These are phyloP conservation scores for Peromyscus nudipes DNA, from an alignment of 2,797 vertebrate species.

Conservation along the genomic window DNA sequence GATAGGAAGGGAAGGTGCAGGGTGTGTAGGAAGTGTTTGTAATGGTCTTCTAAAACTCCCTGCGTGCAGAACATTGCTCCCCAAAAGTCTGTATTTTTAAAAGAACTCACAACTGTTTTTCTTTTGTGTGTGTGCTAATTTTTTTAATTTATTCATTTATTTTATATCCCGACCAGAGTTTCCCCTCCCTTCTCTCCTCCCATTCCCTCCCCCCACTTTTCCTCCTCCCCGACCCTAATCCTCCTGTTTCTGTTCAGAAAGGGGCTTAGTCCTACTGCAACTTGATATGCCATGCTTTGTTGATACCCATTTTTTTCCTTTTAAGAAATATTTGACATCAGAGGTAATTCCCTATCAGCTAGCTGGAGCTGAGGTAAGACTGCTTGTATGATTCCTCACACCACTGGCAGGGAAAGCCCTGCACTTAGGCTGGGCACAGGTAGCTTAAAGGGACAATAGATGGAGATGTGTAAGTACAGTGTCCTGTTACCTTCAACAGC, in stretches of 20 bases:
- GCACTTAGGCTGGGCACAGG: constrained; percentile 82
- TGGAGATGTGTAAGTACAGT: constrained; percentile 92
- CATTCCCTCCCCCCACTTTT: too few species aligned
- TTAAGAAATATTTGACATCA: constrained; percentile 78
- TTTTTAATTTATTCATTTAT: neutral
- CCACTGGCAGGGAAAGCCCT: constrained; percentile 85
- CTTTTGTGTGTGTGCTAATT: neutral
- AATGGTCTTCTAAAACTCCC: neutral
- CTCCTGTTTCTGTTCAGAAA: neutral
- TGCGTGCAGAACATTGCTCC: constrained; percentile 24
- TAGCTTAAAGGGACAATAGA: constrained; percentile 85
- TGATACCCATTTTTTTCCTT: neutral
- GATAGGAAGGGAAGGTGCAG: neutral
- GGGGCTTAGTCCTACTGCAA: neutral
- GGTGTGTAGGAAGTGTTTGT: neutral
- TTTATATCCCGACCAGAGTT: neutral
- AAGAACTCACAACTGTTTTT: constrained; percentile 60
- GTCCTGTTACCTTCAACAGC: constrained; percentile 92
- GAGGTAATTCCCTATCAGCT: constrained; percentile 82
- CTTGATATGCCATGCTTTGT: neutral
- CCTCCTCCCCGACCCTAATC: neutral
- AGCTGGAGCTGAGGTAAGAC: constrained; percentile 84
- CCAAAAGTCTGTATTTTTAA: constrained; percentile 69
- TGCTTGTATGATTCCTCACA: constrained; percentile 76
- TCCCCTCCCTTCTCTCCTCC: neutral